These are phyloP conservation scores for Rhorus exstirpatorius DNA, from an alignment of 2,888 invertebrate genomes.

Conservation along the genomic window DNA sequence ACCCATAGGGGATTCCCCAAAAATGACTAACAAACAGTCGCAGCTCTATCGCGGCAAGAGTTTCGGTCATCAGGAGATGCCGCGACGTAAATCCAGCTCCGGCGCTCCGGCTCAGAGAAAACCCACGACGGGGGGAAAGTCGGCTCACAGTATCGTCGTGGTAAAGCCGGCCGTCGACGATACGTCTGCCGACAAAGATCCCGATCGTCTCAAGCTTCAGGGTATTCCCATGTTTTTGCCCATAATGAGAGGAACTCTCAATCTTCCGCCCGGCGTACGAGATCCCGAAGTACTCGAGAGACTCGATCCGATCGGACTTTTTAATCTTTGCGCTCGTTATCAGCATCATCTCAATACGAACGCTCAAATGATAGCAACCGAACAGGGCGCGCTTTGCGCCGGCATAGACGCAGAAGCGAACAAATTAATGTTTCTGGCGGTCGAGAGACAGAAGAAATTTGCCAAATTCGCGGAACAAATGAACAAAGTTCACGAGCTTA, in stretches of 20 bases:
- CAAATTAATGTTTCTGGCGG: slow-evolving; percentile 90
- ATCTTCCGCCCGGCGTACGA: slow-evolving; percentile 92
- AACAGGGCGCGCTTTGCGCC: slow-evolving; percentile 91
- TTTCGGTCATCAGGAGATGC: slow-evolving; percentile 79
- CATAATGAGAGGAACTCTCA: slow-evolving; percentile 95
- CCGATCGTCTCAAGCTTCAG: slow-evolving; percentile 91
- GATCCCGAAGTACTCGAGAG: slow-evolving; percentile 96
- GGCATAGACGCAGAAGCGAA: slow-evolving; percentile 92
- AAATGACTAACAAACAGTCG: slow-evolving; percentile 89
- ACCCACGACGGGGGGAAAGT: slow-evolving; percentile 75
- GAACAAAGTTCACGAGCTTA: slow-evolving; percentile 93
- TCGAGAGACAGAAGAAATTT: slow-evolving; percentile 94
- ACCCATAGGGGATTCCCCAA: slow-evolving; percentile 96
- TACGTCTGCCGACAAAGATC: slow-evolving; percentile 90
- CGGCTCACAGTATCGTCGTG: slow-evolving; percentile 92
- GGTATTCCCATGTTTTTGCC: slow-evolving; percentile 97
- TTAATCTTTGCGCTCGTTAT: slow-evolving; percentile 92
- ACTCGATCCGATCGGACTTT: slow-evolving; percentile 90
- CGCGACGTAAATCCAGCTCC: slow-evolving; percentile 80
- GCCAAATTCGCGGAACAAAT: slow-evolving; percentile 95
- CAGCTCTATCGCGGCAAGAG: slow-evolving; percentile 83
- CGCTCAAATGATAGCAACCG: slow-evolving; percentile 93
- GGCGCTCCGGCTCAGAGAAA: slow-evolving; percentile 76
- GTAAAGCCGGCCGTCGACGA: slow-evolving; percentile 90
- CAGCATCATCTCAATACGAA: slow-evolving; percentile 94